Percentiles rank a stretch among this genome's conserved stretches.
Conservation (phyloP, 2,888 invertebrate species). For the Xylota sylvarum region DNA sequence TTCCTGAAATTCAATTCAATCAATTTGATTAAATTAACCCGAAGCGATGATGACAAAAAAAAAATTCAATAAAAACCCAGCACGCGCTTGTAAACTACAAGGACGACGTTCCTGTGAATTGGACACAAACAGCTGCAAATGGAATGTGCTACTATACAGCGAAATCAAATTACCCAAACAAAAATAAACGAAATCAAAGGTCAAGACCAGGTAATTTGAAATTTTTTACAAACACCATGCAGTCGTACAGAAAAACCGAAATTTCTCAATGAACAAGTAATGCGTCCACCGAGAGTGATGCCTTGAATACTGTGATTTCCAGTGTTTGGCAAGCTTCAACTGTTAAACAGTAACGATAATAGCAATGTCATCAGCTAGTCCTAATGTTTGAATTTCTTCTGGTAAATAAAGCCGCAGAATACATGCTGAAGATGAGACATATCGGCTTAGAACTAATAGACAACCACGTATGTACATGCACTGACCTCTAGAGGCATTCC, state of each 20-base stretch:
- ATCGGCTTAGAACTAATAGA: too few relatives aligned
- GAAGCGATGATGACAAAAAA: neutral
- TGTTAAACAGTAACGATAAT: too few relatives aligned
- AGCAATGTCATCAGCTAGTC: too few relatives aligned
- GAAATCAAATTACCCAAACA: neutral
- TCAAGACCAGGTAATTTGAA: constrained; percentile 39
- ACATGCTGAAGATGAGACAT: too few relatives aligned
- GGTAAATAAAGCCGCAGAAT: too few relatives aligned
- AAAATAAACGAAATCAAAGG: constrained; percentile 12
- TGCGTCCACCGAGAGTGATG: constrained; percentile 1
- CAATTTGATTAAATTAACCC: constrained; percentile 50
- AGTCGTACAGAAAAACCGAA: neutral
- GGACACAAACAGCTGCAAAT: neutral
- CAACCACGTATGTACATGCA: too few relatives aligned
- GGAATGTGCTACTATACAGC: neutral
- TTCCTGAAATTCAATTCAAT: constrained; percentile 36
- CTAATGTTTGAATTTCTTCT: too few relatives aligned
- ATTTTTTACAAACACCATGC: constrained; percentile 11
- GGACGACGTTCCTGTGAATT: neutral
- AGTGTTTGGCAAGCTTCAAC: too few relatives aligned
- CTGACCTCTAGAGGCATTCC: too few relatives aligned
- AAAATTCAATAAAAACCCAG: neutral
- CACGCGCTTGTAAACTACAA: neutral
- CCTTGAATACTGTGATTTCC: constrained; percentile 31
- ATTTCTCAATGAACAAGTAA: constrained; percentile 15